phyloP scores from a whole-genome alignment of 1,140 invertebrate species.

The Drosophila malerkotliana region DNA sequence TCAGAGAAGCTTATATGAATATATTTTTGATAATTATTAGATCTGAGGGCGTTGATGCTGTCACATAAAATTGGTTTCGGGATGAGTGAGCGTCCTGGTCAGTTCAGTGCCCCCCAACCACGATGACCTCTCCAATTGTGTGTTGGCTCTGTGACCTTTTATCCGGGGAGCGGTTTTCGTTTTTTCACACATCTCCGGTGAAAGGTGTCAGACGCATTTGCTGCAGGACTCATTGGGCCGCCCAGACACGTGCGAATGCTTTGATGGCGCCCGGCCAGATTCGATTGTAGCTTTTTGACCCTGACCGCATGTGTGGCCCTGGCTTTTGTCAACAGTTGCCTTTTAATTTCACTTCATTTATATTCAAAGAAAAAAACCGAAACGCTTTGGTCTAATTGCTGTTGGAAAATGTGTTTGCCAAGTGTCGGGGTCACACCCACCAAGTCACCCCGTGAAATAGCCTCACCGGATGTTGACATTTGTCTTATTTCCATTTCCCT shows the following conservation, averaged over 20 bases:
- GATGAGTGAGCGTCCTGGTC: slow-evolving; percentile 30
- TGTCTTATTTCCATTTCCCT: slow-evolving; percentile 33
- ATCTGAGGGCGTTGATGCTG: slow-evolving; percentile 35
- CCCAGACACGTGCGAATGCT: slow-evolving; percentile 70
- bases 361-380: slow-evolving; percentile 59
- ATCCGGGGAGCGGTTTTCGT: slow-evolving; percentile 1
- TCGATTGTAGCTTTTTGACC: slow-evolving; percentile 38
- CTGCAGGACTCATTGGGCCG: slow-evolving; percentile 35
- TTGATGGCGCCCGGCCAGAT: slow-evolving; percentile 55
- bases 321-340: slow-evolving; percentile 78
- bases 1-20: slow-evolving; percentile 1
- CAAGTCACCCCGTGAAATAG: slow-evolving; percentile 42
- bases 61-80: slow-evolving; percentile 28
- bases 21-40: slow-evolving; percentile 52
- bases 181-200: slow-evolving; percentile 34
- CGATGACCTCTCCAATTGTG: slow-evolving; percentile 56
- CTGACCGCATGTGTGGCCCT: slow-evolving; percentile 53
- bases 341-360: slow-evolving; percentile 79
- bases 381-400: slow-evolving; percentile 67
- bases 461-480: slow-evolving; percentile 42
- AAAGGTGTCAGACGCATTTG: slow-evolving; percentile 79
- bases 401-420: slow-evolving; percentile 68
- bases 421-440: slow-evolving; percentile 63
- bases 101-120: slow-evolving; percentile 48
- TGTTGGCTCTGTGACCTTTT: slow-evolving; percentile 66